Evolutionary conservation across 1,140 invertebrate genomes (phyloP).

Genomic region (Pseudomyrmex pallidus): DNA sequence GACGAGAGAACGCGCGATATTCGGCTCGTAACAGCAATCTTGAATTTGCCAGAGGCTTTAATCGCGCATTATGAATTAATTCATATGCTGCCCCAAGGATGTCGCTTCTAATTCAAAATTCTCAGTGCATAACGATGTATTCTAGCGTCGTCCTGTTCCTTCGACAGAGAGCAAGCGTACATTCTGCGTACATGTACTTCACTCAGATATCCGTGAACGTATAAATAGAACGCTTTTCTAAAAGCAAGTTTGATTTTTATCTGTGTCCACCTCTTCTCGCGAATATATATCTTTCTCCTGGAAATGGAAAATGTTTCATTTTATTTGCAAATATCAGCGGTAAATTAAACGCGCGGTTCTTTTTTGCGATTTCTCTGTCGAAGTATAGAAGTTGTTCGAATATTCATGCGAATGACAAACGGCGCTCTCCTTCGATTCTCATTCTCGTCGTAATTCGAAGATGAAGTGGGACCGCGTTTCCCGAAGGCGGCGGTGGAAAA

Average conservation of each 20-base stretch:
- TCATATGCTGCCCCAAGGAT: constrained; percentile 51
- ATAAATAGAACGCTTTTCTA: neutral
- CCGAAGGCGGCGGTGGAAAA: constrained; percentile 20
- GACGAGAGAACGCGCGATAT: constrained; percentile 63
- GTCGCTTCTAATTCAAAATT: constrained; percentile 12
- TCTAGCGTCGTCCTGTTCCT: constrained; percentile 8
- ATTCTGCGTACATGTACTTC: neutral
- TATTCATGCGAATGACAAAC: constrained; percentile 27
- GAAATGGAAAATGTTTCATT: constrained; percentile 13
- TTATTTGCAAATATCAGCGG: neutral
- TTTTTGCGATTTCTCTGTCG: neutral
- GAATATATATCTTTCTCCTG: constrained; percentile 1
- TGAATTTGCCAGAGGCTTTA: constrained; percentile 79
- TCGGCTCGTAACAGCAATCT: constrained; percentile 67
- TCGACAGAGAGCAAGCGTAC: constrained; percentile 7
- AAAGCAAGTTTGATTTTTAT: neutral
- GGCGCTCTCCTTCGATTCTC: constrained; percentile 12
- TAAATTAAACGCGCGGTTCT: neutral
- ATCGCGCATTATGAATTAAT: constrained; percentile 76
- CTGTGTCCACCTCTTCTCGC: neutral
- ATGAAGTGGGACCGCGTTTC: constrained; percentile 19
- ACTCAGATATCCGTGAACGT: neutral
- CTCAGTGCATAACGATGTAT: constrained; percentile 18
- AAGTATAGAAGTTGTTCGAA: neutral
- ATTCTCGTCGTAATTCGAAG: constrained; percentile 50